Evolutionary conservation across 2,888 invertebrate genomes (phyloP).

Genomic region (Nezara viridula): DNA sequence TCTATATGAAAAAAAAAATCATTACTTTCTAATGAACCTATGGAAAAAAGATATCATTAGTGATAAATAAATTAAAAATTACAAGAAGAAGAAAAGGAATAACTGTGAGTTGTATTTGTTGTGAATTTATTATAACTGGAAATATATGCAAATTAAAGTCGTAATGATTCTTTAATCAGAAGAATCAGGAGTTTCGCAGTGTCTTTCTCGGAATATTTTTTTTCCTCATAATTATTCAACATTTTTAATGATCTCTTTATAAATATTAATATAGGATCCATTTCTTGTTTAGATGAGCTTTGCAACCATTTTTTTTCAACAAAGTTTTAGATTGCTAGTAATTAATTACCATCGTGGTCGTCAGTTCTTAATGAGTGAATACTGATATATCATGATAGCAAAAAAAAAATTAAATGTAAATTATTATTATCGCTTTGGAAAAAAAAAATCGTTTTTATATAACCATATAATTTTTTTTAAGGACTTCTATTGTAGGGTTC

Average conservation of each 20-base stretch:
- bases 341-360: background rate
- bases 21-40: no score
- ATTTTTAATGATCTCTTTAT: slow-evolving; percentile 14
- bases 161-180: slow-evolving; percentile 24
- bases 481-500: no score
- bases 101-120: background rate
- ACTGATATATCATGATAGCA: no score
- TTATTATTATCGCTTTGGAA: no score
- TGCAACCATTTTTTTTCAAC: background rate
- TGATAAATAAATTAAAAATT: background rate
- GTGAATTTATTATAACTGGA: background rate
- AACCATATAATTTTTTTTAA: no score
- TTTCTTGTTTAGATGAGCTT: background rate
- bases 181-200: background rate
- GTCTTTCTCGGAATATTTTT: background rate
- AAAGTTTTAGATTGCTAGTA: background rate
- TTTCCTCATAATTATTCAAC: slow-evolving; percentile 28
- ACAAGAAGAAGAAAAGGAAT: background rate
- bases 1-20: no score
- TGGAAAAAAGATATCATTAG: no score
- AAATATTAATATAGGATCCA: background rate
- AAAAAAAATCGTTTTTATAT: no score
- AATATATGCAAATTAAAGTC: slow-evolving; percentile 5
- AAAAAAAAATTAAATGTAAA: no score
- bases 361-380: background rate